Percentiles rank a stretch among this genome's conserved stretches.
Evolutionary conservation across 2,113 vertebrate species (phyloP).

Genomic region (Prunella himalayana): DNA sequence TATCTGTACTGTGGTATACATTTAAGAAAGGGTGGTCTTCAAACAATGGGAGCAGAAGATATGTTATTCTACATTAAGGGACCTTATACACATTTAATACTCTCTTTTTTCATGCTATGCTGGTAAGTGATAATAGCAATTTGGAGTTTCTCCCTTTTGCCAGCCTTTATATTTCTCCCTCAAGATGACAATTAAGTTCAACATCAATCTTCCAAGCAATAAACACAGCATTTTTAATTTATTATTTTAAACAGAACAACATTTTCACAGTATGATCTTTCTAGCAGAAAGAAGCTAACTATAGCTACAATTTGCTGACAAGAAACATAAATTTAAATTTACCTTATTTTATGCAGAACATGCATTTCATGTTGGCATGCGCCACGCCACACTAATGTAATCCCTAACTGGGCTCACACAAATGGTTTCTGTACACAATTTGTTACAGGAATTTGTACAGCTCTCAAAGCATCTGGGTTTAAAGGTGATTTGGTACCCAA

Average conservation of each 20-base stretch:
- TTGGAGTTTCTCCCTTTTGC: background rate
- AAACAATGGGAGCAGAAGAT: background rate
- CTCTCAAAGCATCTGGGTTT: background rate
- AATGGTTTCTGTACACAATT: background rate
- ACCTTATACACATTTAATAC: background rate
- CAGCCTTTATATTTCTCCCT: background rate
- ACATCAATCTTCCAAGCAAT: background rate
- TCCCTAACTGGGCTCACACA: background rate
- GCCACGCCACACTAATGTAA: rapidly evolving
- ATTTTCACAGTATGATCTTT: background rate
- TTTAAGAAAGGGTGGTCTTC: background rate
- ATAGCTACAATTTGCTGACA: background rate
- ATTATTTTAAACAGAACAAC: background rate
- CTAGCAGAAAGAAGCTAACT: background rate
- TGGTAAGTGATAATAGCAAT: background rate
- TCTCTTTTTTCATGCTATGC: background rate
- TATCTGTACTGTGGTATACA: background rate
- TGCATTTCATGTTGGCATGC: background rate
- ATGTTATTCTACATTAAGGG: background rate
- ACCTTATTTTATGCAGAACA: background rate
- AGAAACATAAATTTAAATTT: background rate
- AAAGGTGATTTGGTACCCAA: background rate
- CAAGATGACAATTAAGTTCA: background rate
- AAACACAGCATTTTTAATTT: background rate
- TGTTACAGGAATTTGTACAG: background rate